Evolutionary conservation across 2,113 vertebrate genomes (phyloP).

Genomic region (Xiphias gladius): DNA sequence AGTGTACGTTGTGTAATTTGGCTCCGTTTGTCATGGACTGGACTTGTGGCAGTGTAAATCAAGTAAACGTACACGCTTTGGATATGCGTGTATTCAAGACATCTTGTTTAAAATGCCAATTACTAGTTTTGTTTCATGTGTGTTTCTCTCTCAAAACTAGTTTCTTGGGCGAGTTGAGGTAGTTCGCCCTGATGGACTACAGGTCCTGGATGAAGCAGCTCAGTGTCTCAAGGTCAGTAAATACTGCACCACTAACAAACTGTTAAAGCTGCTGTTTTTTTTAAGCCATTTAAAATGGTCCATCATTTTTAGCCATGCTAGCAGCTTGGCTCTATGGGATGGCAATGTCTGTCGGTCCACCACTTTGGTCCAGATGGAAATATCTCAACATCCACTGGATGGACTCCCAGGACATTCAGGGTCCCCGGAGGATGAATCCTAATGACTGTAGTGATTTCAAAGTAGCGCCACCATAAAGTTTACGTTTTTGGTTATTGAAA

Average conservation of each 20-base stretch:
- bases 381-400: too few relatives aligned
- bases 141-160: constrained; percentile 54
- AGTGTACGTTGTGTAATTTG: too few relatives aligned
- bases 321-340: neutral
- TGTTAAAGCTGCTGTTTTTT: neutral
- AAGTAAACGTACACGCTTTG: too few relatives aligned
- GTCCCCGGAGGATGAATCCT: neutral
- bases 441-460: neutral
- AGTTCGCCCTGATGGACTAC: constrained; percentile 67
- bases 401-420: neutral
- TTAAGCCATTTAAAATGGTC: neutral
- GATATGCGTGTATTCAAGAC: neutral
- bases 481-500: too few relatives aligned
- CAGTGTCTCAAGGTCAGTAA: constrained; percentile 68
- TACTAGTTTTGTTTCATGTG: neutral
- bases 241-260: neutral
- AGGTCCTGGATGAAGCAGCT: constrained; percentile 76
- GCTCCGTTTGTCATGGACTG: neutral
- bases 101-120: neutral
- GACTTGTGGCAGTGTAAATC: neutral
- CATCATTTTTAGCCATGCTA: neutral
- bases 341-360: neutral
- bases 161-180: constrained; percentile 82
- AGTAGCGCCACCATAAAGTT: too few relatives aligned
- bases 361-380: too few relatives aligned